Conservation (phyloP, 1,140 invertebrate species). For the Brachionus sp. region DNA sequence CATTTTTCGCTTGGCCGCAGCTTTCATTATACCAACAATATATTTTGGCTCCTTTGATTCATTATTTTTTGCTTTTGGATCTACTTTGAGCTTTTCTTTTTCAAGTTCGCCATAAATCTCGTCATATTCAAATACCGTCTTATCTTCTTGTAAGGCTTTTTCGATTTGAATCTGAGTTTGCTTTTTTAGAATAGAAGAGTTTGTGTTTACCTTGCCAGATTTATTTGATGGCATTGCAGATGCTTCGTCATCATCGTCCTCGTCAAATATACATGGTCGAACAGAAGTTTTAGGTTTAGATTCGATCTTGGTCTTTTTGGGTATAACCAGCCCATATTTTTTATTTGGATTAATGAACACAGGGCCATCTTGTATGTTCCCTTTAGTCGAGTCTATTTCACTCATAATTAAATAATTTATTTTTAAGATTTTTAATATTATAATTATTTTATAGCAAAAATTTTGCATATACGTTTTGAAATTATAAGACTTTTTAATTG, state of each 20-base stretch:
- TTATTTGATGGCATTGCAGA: not conserved
- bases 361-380: not conserved
- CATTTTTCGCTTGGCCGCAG: conserved; percentile 46
- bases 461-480: not conserved
- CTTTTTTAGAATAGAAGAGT: conserved; percentile 7
- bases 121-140: conserved; percentile 46
- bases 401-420: not conserved
- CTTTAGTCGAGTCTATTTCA: not conserved
- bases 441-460: not conserved
- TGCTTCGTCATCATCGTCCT: conserved; percentile 26
- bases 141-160: conserved; percentile 45
- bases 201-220: not conserved
- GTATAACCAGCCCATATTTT: conserved; percentile 25
- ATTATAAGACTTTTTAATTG: not conserved
- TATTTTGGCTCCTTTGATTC: conserved; percentile 48
- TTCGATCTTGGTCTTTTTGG: not conserved
- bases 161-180: conserved; percentile 46
- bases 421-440: not conserved
- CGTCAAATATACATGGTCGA: conserved; percentile 19
- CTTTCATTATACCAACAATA: conserved; percentile 48
- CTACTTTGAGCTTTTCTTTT: conserved; percentile 13
- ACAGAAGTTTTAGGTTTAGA: not conserved
- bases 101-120: conserved; percentile 44
- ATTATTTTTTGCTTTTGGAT: conserved; percentile 30
- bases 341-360: conserved; percentile 36